Evolutionary conservation across 1,140 invertebrate species (phyloP), one percentile per base, ranked within the genome.

Genomic region (Drosophila funebris): DNA sequence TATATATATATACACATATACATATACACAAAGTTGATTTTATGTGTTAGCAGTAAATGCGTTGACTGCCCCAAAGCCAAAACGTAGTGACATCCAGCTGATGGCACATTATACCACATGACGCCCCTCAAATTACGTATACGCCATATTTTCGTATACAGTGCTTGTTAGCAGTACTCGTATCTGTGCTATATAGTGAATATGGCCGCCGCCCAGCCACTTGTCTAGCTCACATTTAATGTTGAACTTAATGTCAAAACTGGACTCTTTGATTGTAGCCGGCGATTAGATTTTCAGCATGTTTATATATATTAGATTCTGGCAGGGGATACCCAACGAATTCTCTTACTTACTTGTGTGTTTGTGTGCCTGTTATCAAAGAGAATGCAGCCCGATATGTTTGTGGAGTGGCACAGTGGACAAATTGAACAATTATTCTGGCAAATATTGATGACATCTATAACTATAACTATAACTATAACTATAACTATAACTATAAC

Each of bases 51-150:
- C 76, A 73, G 74, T 73, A 76, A 88, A 76, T 87, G 78, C 67
- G 43, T 43, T 39, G 67, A 53, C 44, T 62, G 56, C 58, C 61
- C 53, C 52, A 53, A 73, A 85, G 73, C 63, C 70, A 54, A 66
- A 57, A 63, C 33, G 39, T 43, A 62, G 52, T 61, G 64, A 68
- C 68, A 74, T 72, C 39, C 80, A 72, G 54, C 76, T 79, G 76
- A 88, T 87, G 83, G 76, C 71, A 78, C 79, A 87, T 87, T 87
- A 87, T 83, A 66, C 75, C 76, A 79, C 68, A 89, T 66, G 73
- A 83, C 84, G 83, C 76, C 83, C 83, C 79, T 73, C 27, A 83
- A 89, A 83, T 88, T 88, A 83, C 78, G 76, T 88, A 89, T 83
- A 75, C 68, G 39, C 53, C 78, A 83, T 78, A 66, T 16, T 7